Evolutionary conservation across 2,113 vertebrate genomes (phyloP).

Genomic region (Greenwoodochromis staneri): DNA sequence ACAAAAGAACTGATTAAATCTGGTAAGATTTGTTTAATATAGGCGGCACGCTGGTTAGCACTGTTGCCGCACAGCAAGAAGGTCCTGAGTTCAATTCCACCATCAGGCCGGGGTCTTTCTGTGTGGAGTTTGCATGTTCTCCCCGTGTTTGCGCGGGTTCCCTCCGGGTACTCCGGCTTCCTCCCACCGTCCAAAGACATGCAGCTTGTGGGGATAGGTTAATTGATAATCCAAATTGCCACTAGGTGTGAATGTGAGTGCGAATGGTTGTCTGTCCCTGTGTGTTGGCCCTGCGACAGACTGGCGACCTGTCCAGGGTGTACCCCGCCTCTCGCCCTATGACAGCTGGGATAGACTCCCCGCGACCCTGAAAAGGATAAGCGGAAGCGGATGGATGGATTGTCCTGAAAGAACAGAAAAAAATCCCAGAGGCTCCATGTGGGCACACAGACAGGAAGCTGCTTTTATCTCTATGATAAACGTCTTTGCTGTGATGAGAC

Average conservation of each 20-base stretch:
- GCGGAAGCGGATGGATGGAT: accelerated
- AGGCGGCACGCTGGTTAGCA: accelerated
- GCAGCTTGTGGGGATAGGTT: not conserved
- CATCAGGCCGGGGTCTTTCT: accelerated
- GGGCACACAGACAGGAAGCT: not conserved
- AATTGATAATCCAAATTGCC: accelerated
- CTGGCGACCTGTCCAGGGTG: not conserved
- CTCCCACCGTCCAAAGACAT: not conserved
- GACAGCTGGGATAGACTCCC: not conserved
- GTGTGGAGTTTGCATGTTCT: not conserved
- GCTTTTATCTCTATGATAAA: not conserved
- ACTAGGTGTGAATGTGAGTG: not conserved
- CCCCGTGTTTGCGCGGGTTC: accelerated
- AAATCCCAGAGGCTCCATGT: not conserved
- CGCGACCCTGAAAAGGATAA: accelerated
- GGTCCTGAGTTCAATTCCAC: not conserved
- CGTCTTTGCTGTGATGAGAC: not conserved
- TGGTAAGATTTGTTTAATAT: not conserved
- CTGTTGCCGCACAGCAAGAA: accelerated
- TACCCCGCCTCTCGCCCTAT: accelerated
- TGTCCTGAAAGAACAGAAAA: not conserved
- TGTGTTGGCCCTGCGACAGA: not conserved
- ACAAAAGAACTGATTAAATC: not conserved
- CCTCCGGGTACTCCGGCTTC: accelerated
- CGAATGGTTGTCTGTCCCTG: accelerated